phyloP scores from a whole-genome alignment of 92 coral and sea anemone species.

The Hydrozoanthus gracilis region DNA sequence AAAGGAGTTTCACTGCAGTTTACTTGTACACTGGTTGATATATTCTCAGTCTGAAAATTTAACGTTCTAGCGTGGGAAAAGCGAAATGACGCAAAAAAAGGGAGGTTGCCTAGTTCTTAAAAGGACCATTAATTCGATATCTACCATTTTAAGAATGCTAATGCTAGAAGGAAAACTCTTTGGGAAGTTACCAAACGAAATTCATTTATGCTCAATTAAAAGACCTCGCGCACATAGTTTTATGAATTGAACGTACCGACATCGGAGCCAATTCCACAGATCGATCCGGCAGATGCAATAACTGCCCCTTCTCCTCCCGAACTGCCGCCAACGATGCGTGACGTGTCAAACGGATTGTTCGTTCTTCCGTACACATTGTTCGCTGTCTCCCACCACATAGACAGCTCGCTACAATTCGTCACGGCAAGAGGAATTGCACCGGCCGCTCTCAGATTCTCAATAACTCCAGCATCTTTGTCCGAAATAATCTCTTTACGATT shows the following conservation, averaged over 20 bases:
- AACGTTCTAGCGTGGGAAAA: too few relatives aligned
- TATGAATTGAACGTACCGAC: constrained; percentile 65
- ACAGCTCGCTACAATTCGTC: constrained; percentile 90
- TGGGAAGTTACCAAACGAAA: too few relatives aligned
- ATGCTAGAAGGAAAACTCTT: too few relatives aligned
- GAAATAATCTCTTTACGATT: constrained; percentile 74
- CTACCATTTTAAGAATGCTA: too few relatives aligned
- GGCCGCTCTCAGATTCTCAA: constrained; percentile 72
- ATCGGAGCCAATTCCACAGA: constrained; percentile 87
- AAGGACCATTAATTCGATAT: too few relatives aligned
- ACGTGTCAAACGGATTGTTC: constrained; percentile 78
- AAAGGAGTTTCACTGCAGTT: too few relatives aligned
- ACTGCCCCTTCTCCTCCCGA: constrained; percentile 89
- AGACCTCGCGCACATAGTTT: too few relatives aligned
- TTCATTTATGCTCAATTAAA: too few relatives aligned
- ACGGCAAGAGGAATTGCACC: constrained; percentile 88
- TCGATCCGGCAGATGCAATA: constrained; percentile 84
- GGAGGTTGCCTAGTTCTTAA: too few relatives aligned
- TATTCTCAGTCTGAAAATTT: too few relatives aligned
- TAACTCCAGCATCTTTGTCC: constrained; percentile 64
- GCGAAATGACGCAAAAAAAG: too few relatives aligned
- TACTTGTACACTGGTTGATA: too few relatives aligned
- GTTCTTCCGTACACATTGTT: constrained; percentile 85
- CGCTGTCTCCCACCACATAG: constrained; percentile 93
- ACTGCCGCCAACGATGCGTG: constrained; percentile 83